phyloP scores from a whole-genome alignment of 2,888 invertebrate species.

The Polietes domitor region DNA sequence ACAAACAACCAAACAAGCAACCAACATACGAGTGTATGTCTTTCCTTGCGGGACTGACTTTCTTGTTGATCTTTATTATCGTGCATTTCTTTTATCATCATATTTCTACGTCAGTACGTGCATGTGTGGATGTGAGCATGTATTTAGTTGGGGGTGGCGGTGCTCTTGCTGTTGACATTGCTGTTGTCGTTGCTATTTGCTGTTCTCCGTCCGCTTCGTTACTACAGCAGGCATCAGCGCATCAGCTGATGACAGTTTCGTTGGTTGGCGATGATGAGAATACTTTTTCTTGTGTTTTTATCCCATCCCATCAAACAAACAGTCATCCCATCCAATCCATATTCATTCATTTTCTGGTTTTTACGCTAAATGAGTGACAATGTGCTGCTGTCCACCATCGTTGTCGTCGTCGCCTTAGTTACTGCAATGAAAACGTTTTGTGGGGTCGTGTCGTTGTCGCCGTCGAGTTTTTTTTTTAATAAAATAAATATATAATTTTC shows the following conservation, averaged over 20 bases:
- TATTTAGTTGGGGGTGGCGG: background rate
- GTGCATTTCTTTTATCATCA: background rate
- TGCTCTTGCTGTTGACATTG: background rate
- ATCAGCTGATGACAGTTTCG: slow-evolving; percentile 11
- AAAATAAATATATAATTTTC: background rate
- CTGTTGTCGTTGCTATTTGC: background rate
- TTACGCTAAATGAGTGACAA: slow-evolving; percentile 27
- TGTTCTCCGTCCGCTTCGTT: background rate
- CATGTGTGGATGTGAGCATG: background rate
- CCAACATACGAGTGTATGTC: no score
- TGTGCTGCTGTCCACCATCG: background rate
- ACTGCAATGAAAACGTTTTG: slow-evolving; percentile 21
- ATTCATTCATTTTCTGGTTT: background rate
- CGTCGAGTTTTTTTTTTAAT: background rate
- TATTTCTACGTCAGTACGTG: background rate
- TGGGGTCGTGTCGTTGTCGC: slow-evolving; percentile 5
- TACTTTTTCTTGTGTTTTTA: slow-evolving; percentile 1
- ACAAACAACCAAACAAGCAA: no score
- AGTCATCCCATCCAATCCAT: background rate
- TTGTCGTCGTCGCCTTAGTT: slow-evolving; percentile 11
- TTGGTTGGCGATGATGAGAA: background rate
- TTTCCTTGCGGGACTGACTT: background rate
- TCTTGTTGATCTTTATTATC: slow-evolving; percentile 1
- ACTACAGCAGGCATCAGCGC: background rate
- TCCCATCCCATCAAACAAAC: background rate